These are phyloP conservation scores for Hydractinia symbiolongicarpus DNA, from an alignment of 30 jellyfish, hydroid and myxozoan species.

Conservation along the genomic window DNA sequence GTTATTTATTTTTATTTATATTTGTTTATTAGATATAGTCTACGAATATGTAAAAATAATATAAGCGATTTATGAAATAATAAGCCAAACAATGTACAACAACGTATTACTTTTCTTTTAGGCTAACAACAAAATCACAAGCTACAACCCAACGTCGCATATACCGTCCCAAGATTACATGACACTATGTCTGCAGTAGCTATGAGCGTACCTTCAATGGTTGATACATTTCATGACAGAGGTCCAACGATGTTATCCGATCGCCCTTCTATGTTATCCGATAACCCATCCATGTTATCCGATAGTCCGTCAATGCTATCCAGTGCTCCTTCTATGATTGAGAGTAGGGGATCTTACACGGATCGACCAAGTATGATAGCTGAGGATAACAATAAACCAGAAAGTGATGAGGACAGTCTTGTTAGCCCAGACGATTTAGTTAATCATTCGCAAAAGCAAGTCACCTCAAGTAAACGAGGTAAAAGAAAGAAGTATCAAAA, in stretches of 20 bases:
- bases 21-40: too few species aligned
- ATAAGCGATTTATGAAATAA: too few species aligned
- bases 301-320: not conserved
- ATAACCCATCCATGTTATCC: not conserved
- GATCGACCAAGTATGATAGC: not conserved
- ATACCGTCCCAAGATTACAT: too few species aligned
- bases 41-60: too few species aligned
- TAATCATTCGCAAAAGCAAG: too few species aligned
- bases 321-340: not conserved
- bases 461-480: slow-evolving; percentile 3
- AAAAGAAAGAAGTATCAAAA: slow-evolving; percentile 18
- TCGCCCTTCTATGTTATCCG: slow-evolving; percentile 20
- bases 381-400: not conserved
- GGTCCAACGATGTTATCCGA: slow-evolving; percentile 6
- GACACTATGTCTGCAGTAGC: not conserved
- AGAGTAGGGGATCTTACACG: not conserved
- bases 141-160: too few species aligned
- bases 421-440: not conserved
- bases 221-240: slow-evolving; percentile 1
- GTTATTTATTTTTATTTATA: too few species aligned
- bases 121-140: too few species aligned
- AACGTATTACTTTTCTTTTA: too few species aligned
- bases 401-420: not conserved
- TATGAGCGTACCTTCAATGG: not conserved
- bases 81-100: too few species aligned